Base-by-base conservation (phyloP, 1,140 invertebrate genomes). In the Halesus radiatus region DNA sequence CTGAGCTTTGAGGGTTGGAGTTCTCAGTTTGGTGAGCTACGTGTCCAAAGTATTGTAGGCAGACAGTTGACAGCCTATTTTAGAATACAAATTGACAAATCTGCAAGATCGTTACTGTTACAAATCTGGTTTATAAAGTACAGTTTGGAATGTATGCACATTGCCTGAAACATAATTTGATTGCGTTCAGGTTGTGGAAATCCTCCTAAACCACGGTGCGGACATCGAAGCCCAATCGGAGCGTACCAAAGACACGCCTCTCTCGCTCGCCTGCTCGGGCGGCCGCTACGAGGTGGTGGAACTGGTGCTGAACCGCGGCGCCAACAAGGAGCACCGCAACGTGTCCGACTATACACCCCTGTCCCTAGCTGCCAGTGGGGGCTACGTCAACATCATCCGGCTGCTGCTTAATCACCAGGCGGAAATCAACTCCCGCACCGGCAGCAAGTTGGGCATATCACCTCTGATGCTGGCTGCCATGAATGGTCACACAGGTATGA, bases 381-480 rank as follows among this genome's bases (percentile, higher is more conserved):
- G 98, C 32, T 99, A 99, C 89, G 97, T 99, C 58, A 99, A 99
- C 87, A 99, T 99, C 84, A 99, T 99, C 82, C 96, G 98, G 85
- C 91, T 99, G 58, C 89, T 99, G 53, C 90, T 99, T 16, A 94
- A 92, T 83, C 93, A 95, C 85, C 92, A 94, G 88, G 98, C 98
- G 58, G 99, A 99, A 90, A 99, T 99, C 80, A 99, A 99, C 90
- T 99, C 98, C 5, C 93, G 98, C 83, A 99, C 97, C 60, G 97
- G 97, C 37, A 98, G 96, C 66, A 99, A 99, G 88, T 90, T 99
- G 53, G 98, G 98, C 64, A 99, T 99, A 84, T 99, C 98, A 0
- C 99, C 99, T 3, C 90, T 99, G 22, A 99, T 99, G 99, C 89
- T 99, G 84, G 98, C 99, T 22, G 98, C 99, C 7, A 99, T 99